phyloP scores from a whole-genome alignment of 92 coral and sea anemone genomes.

The Ricordea florida region DNA sequence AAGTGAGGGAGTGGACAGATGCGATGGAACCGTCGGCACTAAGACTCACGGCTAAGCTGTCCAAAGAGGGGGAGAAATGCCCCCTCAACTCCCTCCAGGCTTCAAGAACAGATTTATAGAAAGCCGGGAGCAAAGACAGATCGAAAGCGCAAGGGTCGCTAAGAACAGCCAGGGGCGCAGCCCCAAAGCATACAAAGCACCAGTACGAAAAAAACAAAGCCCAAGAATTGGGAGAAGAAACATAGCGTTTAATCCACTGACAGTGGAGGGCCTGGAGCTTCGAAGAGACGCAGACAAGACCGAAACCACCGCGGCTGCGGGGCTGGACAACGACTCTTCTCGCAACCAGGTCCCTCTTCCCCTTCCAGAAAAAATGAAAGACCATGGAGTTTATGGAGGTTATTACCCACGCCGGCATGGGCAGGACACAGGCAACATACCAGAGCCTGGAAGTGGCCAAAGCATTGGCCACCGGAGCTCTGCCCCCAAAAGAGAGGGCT shows the following conservation, averaged over 20 bases:
- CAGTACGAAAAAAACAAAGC: background rate
- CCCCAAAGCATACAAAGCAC: background rate
- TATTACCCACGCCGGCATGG: too few relatives aligned
- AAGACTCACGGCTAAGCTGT: background rate
- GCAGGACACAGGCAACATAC: too few relatives aligned
- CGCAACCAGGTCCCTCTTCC: too few relatives aligned
- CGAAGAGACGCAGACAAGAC: background rate
- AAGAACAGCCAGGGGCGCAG: background rate
- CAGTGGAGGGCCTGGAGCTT: background rate
- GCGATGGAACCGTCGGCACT: background rate
- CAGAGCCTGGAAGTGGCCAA: too few relatives aligned
- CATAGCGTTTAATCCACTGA: conserved; percentile 7
- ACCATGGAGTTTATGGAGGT: too few relatives aligned
- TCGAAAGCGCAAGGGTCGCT: background rate
- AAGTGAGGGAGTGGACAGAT: background rate
- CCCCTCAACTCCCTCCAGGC: conserved; percentile 15
- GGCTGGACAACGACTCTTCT: background rate
- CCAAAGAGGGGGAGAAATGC: background rate
- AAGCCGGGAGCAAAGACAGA: background rate
- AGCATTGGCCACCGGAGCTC: too few relatives aligned
- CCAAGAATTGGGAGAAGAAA: background rate
- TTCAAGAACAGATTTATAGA: background rate
- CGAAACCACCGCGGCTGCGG: background rate
- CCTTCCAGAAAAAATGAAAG: too few relatives aligned
- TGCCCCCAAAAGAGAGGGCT: too few relatives aligned